Conservation (phyloP, 2,113 vertebrate species). For the Oryzias curvinotus region DNA sequence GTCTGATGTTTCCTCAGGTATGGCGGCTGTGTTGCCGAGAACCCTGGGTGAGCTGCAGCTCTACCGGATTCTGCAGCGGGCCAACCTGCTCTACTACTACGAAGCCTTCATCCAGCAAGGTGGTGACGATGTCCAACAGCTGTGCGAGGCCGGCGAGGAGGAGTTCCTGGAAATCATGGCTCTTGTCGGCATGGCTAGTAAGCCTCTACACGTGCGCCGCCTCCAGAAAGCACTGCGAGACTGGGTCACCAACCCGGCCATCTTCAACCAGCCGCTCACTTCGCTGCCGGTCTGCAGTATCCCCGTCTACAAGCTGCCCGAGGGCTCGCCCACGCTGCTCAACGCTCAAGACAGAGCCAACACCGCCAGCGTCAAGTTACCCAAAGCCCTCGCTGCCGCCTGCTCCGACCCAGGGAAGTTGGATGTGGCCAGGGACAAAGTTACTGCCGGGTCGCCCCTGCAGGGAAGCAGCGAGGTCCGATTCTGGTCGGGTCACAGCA, state of each 20-base stretch:
- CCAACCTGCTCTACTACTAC: slow-evolving; percentile 95
- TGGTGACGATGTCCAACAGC: slow-evolving; percentile 96
- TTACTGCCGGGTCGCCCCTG: slow-evolving; percentile 76
- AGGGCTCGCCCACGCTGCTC: slow-evolving; percentile 81
- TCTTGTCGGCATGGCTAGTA: slow-evolving; percentile 97
- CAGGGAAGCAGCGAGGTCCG: slow-evolving; percentile 81
- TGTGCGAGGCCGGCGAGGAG: slow-evolving; percentile 96
- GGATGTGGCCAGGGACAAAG: slow-evolving; percentile 64
- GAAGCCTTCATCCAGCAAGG: slow-evolving; percentile 99
- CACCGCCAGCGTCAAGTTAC: slow-evolving; percentile 81
- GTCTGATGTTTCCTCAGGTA: slow-evolving; percentile 71
- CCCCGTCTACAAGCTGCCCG: slow-evolving; percentile 94
- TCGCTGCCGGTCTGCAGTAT: slow-evolving; percentile 97
- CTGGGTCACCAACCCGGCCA: slow-evolving; percentile 96
- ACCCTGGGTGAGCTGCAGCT: slow-evolving; percentile 98
- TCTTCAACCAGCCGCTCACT: slow-evolving; percentile 96
- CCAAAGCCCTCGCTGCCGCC: slow-evolving; percentile 82
- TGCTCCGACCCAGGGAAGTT: slow-evolving; percentile 79
- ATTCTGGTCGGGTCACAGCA: slow-evolving; percentile 88
- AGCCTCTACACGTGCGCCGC: slow-evolving; percentile 92
- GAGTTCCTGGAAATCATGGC: slow-evolving; percentile 99
- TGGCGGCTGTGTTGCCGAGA: slow-evolving; percentile 93
- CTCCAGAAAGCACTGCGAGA: slow-evolving; percentile 95
- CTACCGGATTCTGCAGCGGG: slow-evolving; percentile 93
- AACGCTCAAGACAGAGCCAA: slow-evolving; percentile 73